Evolutionary conservation across 2,888 invertebrate species (phyloP), one percentile per base, ranked within the genome.

Genomic region (Polyploca ridens): DNA sequence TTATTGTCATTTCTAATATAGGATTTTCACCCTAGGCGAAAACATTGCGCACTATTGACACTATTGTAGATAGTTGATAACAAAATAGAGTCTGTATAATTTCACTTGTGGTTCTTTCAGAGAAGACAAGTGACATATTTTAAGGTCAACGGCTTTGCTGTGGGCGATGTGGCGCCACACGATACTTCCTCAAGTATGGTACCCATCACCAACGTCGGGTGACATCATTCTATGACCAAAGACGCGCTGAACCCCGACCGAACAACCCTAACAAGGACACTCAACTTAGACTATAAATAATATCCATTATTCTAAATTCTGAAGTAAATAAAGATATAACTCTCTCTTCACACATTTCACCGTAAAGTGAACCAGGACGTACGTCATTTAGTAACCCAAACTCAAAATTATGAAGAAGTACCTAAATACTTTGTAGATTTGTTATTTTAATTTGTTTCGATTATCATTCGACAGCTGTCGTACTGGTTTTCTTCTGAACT

Each of bases 111-210:
- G 41, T 41, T 41, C 38, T 60, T 10, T 41, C 38, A 19, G 38
- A 16, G 41, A 41, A 59, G 8, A 11, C 1, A 60, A 64, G 66
- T 63, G 65, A 63, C 27, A 58, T 19, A 66, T 64, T 66, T 59
- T 67, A 77, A 76, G 70, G 72, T 73, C 76, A 74, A 72, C 75
- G 73, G 70, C 74, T 71, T 38, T 64, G 59, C 61, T 44, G 81
- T 84, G 81, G 87, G 85, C 80, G 85, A 75, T 44, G 62, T 66
- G 68, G 75, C 73, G 73, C 79, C 74, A 75, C 77, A 74, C 69
- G 67, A 61, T 66, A 44, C 65, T 69, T 54, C 54, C 19, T 54
- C 54, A 14, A 63, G 71, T 67, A 65, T 62, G 68, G 69, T 64
- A 57, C 62, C 64, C 65, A 64, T 63, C 63, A 58, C 54, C 67